Evolutionary conservation across 2,113 vertebrate species (phyloP).

Genomic region (Upupa epops): DNA sequence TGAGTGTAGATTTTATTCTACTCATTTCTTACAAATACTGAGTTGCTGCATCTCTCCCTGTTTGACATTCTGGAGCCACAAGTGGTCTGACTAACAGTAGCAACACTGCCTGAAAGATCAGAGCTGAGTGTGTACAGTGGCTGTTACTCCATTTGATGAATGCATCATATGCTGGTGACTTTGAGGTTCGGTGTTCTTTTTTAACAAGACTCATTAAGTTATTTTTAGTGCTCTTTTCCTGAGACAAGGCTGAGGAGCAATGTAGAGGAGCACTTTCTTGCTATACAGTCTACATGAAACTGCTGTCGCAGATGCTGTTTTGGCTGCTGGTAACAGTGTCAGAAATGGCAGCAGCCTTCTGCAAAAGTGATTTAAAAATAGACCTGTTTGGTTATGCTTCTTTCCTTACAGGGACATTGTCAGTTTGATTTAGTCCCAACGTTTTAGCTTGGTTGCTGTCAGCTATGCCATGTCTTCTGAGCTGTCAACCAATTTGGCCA

Average conservation of each 20-base stretch:
- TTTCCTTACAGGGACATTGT: slow-evolving; percentile 43
- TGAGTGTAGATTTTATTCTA: background rate
- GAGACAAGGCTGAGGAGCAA: background rate
- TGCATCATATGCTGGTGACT: background rate
- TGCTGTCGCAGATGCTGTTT: background rate
- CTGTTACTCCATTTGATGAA: background rate
- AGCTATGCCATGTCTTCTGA: background rate
- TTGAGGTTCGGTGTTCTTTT: background rate
- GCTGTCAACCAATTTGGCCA: slow-evolving; percentile 3
- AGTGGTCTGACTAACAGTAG: background rate
- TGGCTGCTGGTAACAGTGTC: slow-evolving; percentile 17
- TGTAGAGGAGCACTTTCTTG: background rate
- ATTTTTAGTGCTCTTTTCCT: background rate
- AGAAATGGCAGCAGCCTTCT: slow-evolving; percentile 38
- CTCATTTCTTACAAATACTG: background rate
- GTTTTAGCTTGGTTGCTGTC: slow-evolving; percentile 13
- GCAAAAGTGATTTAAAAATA: slow-evolving; percentile 54
- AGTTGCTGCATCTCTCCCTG: background rate
- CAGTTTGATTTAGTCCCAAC: slow-evolving; percentile 24
- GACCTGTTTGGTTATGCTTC: slow-evolving; percentile 17
- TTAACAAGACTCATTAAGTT: slow-evolving; percentile 15
- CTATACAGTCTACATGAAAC: background rate
- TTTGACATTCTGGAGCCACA: background rate
- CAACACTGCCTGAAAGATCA: background rate
- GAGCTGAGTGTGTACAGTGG: background rate